Conservation (phyloP, 2,797 vertebrate species). For the Enteromius fasciolatus region DNA sequence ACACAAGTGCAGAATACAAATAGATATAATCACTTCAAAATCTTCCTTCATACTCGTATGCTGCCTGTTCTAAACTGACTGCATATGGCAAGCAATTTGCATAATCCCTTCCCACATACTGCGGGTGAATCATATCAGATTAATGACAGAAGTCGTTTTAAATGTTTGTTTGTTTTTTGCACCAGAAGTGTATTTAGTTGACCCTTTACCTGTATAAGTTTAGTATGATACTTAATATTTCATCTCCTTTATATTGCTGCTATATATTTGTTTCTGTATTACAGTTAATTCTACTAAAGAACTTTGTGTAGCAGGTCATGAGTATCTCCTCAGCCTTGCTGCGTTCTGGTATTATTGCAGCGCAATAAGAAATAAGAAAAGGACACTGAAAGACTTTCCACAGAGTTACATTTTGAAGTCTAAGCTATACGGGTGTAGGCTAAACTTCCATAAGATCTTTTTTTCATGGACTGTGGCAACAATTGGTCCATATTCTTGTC, state of each 20-base stretch:
- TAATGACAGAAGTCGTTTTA: slow-evolving; percentile 10
- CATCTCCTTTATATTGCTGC: neutral
- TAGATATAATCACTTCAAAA: slow-evolving; percentile 42
- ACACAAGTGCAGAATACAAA: slow-evolving; percentile 15
- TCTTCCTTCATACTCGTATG: slow-evolving; percentile 25
- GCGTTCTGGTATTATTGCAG: slow-evolving; percentile 4
- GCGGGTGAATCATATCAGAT: slow-evolving; percentile 25
- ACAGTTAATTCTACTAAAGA: neutral
- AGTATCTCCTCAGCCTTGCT: slow-evolving; percentile 11
- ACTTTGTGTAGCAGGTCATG: neutral
- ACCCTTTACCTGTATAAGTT: neutral
- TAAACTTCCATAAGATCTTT: slow-evolving; percentile 19
- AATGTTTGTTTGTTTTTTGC: neutral
- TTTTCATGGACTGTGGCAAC: slow-evolving; percentile 19
- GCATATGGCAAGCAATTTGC: slow-evolving; percentile 25
- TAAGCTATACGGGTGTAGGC: slow-evolving; percentile 11
- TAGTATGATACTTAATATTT: neutral
- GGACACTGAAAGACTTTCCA: neutral
- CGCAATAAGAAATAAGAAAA: slow-evolving; percentile 11
- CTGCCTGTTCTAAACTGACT: slow-evolving; percentile 29
- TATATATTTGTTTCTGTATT: slow-evolving; percentile 3
- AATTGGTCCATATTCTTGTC: slow-evolving; percentile 21
- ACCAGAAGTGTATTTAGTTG: slow-evolving; percentile 1
- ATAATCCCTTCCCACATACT: slow-evolving; percentile 25
- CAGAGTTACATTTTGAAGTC: slow-evolving; percentile 11